Evolutionary conservation across 1,140 invertebrate genomes (phyloP).

Genomic region (Ctenoplectra terminalis): DNA sequence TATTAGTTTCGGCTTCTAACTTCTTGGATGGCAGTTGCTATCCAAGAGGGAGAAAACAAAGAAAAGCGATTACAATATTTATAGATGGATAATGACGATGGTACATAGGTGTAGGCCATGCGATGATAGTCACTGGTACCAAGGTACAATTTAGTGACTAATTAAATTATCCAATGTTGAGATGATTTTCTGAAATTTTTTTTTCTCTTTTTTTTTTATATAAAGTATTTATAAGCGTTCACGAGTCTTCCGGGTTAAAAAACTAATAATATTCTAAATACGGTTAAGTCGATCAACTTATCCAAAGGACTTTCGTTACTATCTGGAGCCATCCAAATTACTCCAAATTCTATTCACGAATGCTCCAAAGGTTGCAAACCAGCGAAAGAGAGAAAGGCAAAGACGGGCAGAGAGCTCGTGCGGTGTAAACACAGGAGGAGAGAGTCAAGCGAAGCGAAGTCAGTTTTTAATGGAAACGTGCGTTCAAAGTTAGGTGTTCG

Average conservation of each 20-base stretch:
- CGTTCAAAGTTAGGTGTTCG: constrained; percentile 18
- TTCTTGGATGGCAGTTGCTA: background rate
- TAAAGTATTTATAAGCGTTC: too few relatives aligned
- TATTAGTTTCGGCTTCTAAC: background rate
- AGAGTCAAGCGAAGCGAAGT: background rate
- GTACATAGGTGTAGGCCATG: background rate
- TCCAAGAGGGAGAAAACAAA: background rate
- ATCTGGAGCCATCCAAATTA: background rate
- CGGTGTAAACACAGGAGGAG: background rate
- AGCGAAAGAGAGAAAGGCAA: background rate
- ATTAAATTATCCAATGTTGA: too few relatives aligned
- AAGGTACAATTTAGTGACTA: background rate
- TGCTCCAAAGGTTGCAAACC: background rate
- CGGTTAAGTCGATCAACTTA: background rate
- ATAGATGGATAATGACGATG: background rate
- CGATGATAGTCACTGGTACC: background rate
- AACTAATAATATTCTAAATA: background rate
- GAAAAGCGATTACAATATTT: background rate
- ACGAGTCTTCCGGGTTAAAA: too few relatives aligned
- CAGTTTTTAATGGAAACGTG: constrained; percentile 29
- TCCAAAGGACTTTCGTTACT: background rate
- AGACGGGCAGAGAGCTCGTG: background rate
- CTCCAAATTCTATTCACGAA: too few relatives aligned
- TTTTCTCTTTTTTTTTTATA: too few relatives aligned
- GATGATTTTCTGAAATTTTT: too few relatives aligned